These are phyloP conservation scores for Lumbricus terrestris DNA, from an alignment of 2,888 invertebrate species.

Conservation along the genomic window DNA sequence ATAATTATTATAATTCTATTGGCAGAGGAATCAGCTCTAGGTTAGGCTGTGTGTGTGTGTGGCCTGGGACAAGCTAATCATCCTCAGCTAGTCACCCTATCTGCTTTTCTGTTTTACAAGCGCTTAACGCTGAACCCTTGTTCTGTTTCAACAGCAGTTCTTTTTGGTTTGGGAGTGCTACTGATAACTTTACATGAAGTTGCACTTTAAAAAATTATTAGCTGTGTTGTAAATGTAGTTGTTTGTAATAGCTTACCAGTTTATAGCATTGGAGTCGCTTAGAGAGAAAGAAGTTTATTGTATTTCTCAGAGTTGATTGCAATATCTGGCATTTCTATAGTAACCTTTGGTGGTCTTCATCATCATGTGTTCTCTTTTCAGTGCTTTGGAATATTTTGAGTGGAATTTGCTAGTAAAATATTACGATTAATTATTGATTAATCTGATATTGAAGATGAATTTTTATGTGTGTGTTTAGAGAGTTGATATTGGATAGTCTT, in stretches of 20 bases:
- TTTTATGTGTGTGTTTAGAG: conserved; percentile 18
- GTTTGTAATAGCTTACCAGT: no score
- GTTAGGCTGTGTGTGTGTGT: no score
- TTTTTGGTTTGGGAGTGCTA: background rate
- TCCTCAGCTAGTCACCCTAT: no score
- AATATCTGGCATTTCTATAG: background rate
- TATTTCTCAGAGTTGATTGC: background rate
- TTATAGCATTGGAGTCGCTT: background rate
- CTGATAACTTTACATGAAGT: no score
- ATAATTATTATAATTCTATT: no score
- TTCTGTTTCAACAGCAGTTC: background rate
- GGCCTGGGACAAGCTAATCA: no score
- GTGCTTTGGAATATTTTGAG: background rate
- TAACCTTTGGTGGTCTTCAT: background rate
- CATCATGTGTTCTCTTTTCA: background rate
- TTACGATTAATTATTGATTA: no score
- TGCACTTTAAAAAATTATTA: no score
- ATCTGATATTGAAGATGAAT: background rate
- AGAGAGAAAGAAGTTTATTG: background rate
- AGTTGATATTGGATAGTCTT: conserved; percentile 28
- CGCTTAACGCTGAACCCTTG: no score
- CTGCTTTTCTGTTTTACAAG: no score
- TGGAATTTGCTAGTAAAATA: background rate
- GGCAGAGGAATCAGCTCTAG: no score
- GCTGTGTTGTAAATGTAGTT: no score